phyloP scores from a whole-genome alignment of 1,140 invertebrate species.

The Pseudomyrmex dendroicus region DNA sequence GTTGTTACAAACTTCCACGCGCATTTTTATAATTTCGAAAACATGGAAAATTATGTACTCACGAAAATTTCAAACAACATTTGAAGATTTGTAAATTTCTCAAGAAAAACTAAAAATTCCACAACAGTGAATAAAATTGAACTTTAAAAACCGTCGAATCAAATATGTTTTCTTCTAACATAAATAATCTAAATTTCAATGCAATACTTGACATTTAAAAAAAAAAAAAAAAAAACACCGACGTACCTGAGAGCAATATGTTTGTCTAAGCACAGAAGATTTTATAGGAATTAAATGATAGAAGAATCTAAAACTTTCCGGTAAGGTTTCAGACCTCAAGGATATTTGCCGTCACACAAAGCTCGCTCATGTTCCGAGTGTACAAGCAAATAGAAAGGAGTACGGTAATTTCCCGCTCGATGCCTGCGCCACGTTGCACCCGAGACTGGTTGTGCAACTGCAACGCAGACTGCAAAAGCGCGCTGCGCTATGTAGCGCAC shows the following conservation, averaged over 20 bases:
- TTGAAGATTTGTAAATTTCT: too few species aligned
- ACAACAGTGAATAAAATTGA: too few species aligned
- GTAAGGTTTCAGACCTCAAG: not conserved
- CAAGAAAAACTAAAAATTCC: too few species aligned
- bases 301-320: not conserved
- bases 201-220: too few species aligned
- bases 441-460: constrained; percentile 52
- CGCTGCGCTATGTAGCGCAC: not conserved
- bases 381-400: constrained; percentile 40
- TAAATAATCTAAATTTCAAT: too few species aligned
- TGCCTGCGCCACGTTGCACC: constrained; percentile 14
- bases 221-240: too few species aligned
- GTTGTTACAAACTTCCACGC: not conserved
- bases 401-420: constrained; percentile 23
- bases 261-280: not conserved
- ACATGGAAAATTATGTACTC: too few species aligned
- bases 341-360: not conserved
- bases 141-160: too few species aligned
- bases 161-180: too few species aligned
- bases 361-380: not conserved
- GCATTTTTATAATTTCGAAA: not conserved
- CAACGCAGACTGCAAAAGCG: not conserved
- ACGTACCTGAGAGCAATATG: too few species aligned
- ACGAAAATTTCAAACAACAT: not conserved
- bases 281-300: not conserved